Base-by-base conservation (phyloP, 2,888 invertebrate genomes). In the Drosophila testacea region DNA sequence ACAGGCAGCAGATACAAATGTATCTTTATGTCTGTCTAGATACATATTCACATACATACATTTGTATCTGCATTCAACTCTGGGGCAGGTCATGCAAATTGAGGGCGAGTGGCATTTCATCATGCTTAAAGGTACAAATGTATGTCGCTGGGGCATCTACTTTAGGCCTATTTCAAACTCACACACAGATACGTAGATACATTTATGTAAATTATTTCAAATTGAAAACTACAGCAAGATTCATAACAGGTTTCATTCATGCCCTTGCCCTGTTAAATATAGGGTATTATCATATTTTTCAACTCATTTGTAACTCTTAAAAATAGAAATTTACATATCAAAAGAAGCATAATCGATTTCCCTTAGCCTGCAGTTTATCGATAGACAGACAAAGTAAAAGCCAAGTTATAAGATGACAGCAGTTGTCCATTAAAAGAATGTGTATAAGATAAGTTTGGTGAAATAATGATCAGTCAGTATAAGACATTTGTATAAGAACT, bases 21-120 rank as follows among this genome's bases (percentile, higher is more conserved):
- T 61, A 62, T 62, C 36, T 54, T 28, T 22, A 34, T 28, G 13
- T 54, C 30, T 38, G 4, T 13, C 9, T 6, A 4, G 10, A 44
- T 41, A 10, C 22, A 42, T 38, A 48, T 28, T 30, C 0, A 22
- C 22, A 0, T 42, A 47, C 22, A 6, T 22, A 52, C 44, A 5
- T 32, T 22, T 48, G 28, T 67, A 48, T 55, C 55, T 51, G 54
- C 61, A 66, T 48, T 62, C 73, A 67, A 50, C 62, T 74, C 70
- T 61, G 64, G 61, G 74, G 65, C 76, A 74, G 75, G 73, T 74
- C 75, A 77, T 56, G 74, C 74, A 69, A 78, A 77, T 77, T 77
- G 76, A 74, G 76, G 79, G 79, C 73, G 69, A 74, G 57, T 64
- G 57, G 74, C 69, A 63, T 76, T 78, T 76, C 76, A 73, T 73